A percentile compares a stretch with the other conserved stretches of the same genome.
Evolutionary conservation across 2,113 vertebrate genomes (phyloP).

Genomic region (Calypte anna): DNA sequence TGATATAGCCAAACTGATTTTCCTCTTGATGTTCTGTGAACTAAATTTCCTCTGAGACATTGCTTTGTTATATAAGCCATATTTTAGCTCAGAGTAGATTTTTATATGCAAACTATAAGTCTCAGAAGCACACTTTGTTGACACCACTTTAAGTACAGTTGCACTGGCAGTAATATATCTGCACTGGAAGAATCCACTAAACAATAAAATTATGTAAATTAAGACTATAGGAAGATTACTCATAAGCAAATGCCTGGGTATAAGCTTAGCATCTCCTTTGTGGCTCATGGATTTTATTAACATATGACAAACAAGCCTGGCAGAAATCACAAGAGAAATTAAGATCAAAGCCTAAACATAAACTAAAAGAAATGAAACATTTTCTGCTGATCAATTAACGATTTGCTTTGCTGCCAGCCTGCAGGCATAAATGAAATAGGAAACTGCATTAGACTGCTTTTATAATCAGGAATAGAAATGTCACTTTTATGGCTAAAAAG

Average conservation of each 20-base stretch:
- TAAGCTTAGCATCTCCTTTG: conserved; percentile 33
- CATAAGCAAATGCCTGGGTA: conserved; percentile 53
- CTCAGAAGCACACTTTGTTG: conserved; percentile 60
- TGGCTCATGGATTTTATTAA: conserved; percentile 51
- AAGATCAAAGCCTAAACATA: conserved; percentile 52
- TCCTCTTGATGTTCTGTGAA: conserved; percentile 48
- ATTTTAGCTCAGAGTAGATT: conserved; percentile 59
- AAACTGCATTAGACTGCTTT: conserved; percentile 46
- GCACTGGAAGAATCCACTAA: conserved; percentile 62
- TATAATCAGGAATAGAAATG: conserved; percentile 40
- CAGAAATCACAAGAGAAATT: conserved; percentile 55
- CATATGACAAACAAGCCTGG: conserved; percentile 31
- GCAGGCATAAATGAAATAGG: conserved; percentile 15
- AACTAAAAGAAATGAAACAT: conserved; percentile 28
- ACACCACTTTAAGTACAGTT: conserved; percentile 70
- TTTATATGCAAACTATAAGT: conserved; percentile 61
- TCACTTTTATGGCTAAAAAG: background rate
- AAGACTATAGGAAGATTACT: conserved; percentile 61
- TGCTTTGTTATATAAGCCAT: conserved; percentile 52
- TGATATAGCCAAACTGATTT: conserved; percentile 19
- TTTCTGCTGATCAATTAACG: conserved; percentile 39
- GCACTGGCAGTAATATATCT: conserved; percentile 71
- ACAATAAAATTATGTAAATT: conserved; percentile 77
- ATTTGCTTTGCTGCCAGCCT: conserved; percentile 30
- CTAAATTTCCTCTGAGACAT: conserved; percentile 46